These are phyloP conservation scores for Pitta sordida DNA, from an alignment of 2,113 vertebrate species.

Conservation along the genomic window DNA sequence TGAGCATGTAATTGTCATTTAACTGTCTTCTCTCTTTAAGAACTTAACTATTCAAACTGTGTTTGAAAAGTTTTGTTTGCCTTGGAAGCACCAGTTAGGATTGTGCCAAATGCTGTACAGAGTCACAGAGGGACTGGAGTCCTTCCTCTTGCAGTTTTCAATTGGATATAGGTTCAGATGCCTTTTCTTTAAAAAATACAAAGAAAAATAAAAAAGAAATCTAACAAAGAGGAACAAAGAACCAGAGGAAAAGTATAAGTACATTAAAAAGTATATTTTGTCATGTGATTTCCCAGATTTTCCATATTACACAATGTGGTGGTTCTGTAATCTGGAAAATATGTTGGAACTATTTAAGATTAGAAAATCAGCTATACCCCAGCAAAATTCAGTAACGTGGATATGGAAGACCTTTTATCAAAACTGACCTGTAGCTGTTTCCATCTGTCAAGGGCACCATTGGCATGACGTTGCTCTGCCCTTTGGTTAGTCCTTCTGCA, in stretches of 20 bases:
- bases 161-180: not conserved
- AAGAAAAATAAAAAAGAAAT: fast-evolving
- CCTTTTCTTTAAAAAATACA: not conserved
- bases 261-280: not conserved
- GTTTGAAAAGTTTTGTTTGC: not conserved
- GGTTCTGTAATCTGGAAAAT: not conserved
- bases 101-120: not conserved
- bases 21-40: not conserved
- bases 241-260: not conserved
- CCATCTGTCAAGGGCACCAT: not conserved
- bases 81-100: fast-evolving
- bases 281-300: not conserved
- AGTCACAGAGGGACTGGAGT: not conserved
- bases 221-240: not conserved
- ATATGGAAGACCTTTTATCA: not conserved
- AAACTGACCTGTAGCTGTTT: not conserved
- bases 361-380: not conserved
- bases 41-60: not conserved
- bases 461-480: not conserved
- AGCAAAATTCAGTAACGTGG: not conserved
- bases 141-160: not conserved
- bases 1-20: not conserved
- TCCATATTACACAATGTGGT: not conserved
- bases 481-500: not conserved
- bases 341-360: not conserved